A percentile compares a stretch with the other conserved stretches of the same genome.
phyloP scores from a whole-genome alignment of 2,113 vertebrate genomes.

The Oryzias woworae region DNA sequence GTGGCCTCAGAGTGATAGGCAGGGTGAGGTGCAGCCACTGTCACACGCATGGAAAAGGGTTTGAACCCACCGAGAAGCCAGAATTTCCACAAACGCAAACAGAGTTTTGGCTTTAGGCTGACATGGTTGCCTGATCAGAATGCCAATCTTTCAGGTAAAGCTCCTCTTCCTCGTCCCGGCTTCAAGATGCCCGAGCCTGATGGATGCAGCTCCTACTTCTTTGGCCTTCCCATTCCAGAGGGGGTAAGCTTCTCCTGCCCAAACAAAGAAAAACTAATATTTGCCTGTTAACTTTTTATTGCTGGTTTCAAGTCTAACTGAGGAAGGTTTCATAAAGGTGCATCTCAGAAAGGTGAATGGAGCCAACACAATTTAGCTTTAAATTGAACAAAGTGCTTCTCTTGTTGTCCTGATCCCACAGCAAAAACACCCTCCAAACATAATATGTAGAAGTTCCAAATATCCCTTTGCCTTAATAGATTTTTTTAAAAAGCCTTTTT shows the following conservation, averaged over 20 bases:
- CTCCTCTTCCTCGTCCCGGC: constrained; percentile 86
- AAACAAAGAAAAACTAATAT: neutral
- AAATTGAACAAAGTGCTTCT: no score
- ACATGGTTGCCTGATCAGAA: constrained; percentile 5
- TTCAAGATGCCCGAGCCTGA: constrained; percentile 88
- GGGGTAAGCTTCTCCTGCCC: constrained; percentile 75
- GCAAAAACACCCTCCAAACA: no score
- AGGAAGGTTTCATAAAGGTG: no score
- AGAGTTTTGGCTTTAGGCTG: neutral
- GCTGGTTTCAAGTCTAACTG: no score
- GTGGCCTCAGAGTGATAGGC: constrained; percentile 43
- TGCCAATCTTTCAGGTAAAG: constrained; percentile 79
- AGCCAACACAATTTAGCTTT: no score
- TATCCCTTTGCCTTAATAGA: no score
- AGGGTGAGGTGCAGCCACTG: neutral
- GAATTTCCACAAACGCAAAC: constrained; percentile 3
- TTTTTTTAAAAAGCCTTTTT: no score
- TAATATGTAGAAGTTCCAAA: no score
- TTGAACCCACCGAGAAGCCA: neutral
- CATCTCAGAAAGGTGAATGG: no score
- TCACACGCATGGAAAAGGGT: constrained; percentile 3
- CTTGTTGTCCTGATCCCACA: no score
- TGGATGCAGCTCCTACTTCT: constrained; percentile 89
- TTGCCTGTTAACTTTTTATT: no score
- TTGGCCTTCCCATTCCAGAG: constrained; percentile 90